phyloP scores from a whole-genome alignment of 2,888 invertebrate species.

The Eristalinus sepulchralis region DNA sequence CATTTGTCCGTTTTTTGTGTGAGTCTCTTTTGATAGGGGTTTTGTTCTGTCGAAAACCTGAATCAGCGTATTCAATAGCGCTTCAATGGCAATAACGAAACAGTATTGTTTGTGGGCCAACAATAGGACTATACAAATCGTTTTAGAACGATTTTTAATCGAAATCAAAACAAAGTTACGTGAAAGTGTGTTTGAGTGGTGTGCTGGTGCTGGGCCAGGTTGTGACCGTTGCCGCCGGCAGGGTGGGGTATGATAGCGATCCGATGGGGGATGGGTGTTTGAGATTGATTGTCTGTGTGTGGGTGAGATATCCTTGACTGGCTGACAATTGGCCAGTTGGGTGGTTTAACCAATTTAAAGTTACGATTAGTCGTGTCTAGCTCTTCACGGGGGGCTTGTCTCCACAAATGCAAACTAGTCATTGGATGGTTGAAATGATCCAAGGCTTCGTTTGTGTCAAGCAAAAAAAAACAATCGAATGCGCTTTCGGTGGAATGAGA shows the following conservation, averaged over 20 bases:
- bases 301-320: background rate
- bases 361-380: background rate
- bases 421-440: background rate
- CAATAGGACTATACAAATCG: conserved; percentile 66
- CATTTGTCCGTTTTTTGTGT: background rate
- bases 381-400: background rate
- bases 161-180: conserved; percentile 67
- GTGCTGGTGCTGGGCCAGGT: background rate
- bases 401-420: background rate
- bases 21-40: conserved; percentile 12
- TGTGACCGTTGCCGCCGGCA: background rate
- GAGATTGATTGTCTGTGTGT: background rate
- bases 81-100: conserved; percentile 65
- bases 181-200: conserved; percentile 51
- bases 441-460: too few relatives aligned
- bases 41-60: conserved; percentile 58
- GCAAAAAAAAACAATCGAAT: too few relatives aligned
- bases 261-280: background rate
- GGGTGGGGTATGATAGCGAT: background rate
- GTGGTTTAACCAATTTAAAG: background rate
- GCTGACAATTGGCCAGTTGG: background rate
- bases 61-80: conserved; percentile 59
- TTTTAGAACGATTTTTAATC: conserved; percentile 65
- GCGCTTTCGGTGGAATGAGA: too few relatives aligned
- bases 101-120: conserved; percentile 60